Conservation (phyloP, 2,888 invertebrate species). For the Eupithecia inturbata region DNA sequence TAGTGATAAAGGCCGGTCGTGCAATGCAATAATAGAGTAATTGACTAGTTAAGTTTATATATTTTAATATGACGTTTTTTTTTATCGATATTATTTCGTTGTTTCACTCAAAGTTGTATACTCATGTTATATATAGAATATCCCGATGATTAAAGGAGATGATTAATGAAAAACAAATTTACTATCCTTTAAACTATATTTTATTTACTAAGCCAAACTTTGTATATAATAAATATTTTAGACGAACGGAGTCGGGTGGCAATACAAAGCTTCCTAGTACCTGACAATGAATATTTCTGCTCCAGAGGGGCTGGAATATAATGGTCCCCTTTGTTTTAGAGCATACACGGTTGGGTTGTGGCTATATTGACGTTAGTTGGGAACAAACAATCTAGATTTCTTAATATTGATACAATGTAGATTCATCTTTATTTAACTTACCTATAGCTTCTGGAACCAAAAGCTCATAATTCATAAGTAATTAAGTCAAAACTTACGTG, state of each 20-base stretch:
- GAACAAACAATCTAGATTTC: slow-evolving; percentile 62
- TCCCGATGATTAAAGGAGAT: not conserved
- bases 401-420: not conserved
- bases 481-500: not conserved
- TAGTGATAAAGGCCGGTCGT: slow-evolving; percentile 73
- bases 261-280: slow-evolving; percentile 80
- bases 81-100: not conserved
- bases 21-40: slow-evolving; percentile 78
- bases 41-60: slow-evolving; percentile 27
- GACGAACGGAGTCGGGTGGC: slow-evolving; percentile 76
- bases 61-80: not conserved
- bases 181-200: not conserved
- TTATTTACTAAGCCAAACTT: slow-evolving; percentile 6
- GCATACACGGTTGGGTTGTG: slow-evolving; percentile 57
- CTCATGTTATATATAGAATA: not conserved
- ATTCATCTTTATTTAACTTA: not conserved
- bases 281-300: slow-evolving; percentile 72
- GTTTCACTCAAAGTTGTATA: not conserved
- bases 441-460: not conserved
- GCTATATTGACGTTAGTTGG: slow-evolving; percentile 63
- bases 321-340: slow-evolving; percentile 63
- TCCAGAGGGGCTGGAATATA: slow-evolving; percentile 61
- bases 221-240: slow-evolving; percentile 45
- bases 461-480: not conserved
- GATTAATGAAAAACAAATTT: not conserved